Base-by-base conservation (phyloP, 1,140 invertebrate genomes). In the Drosophila miranda region DNA sequence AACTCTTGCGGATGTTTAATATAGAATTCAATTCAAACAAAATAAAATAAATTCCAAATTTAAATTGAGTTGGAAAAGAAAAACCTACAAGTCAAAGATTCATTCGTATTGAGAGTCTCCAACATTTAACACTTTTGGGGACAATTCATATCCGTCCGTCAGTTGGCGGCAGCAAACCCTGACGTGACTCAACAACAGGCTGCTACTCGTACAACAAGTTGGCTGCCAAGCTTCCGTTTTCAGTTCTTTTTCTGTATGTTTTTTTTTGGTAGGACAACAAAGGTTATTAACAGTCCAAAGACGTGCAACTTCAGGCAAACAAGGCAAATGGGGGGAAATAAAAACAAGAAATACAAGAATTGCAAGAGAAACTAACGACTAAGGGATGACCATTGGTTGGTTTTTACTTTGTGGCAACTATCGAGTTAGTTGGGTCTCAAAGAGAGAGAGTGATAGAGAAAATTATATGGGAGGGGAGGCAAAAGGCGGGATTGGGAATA, bases 201-300 rank as follows among this genome's bases (percentile, higher is more conserved):
- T 9, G 30, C 26, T 9, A 8, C 26, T 28, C 58, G 58, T 13
- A 53, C 72, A 60, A 56, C 11, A 66, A 74, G 54, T 73, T 54
- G 64, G 62, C 52, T 59, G 41, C 60, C 66, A 87, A 78, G 79
- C 82, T 82, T 86, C 82, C 82, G 82, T 78, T 86, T 56, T 67
- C 34, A 9, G 34, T 68, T 56, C 62, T 55, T 48, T 68, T 48
- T 41, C 23, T 26, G 23, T 26, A 5, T 21, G 45, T 68, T 74
- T 67, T 74, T 67, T 59, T 69, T 56, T 56, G 59, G 51, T 66
- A 55, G 48, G 58, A 45, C 68, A 78, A 73, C 60, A 75, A 86
- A 75, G 76, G 78, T 72, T 86, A 87, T 87, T 87, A 87, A 82
- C 80, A 87, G 78, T 87, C 82, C 42, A 51, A 60, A 59, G 76